Evolutionary conservation across 2,797 vertebrate species (phyloP).

Genomic region (Mastacembelus armatus): DNA sequence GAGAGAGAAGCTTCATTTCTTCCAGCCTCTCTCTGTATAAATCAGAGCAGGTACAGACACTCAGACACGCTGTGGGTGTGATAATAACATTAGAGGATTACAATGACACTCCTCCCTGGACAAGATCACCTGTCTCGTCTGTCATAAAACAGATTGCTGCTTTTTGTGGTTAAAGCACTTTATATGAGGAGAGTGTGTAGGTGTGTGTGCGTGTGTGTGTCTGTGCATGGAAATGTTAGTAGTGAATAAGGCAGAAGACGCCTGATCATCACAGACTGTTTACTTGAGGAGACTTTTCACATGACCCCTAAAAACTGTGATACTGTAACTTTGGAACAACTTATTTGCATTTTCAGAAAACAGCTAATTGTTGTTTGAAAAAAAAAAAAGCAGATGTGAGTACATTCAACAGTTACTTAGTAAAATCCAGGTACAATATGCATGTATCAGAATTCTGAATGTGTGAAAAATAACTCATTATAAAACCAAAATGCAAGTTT

Average conservation of each 20-base stretch:
- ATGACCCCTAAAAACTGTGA: not conserved
- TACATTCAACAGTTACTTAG: too few species aligned
- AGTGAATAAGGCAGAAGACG: slow-evolving; percentile 17
- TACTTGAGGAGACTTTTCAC: not conserved
- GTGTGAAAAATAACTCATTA: too few species aligned
- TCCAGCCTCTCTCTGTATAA: slow-evolving; percentile 64
- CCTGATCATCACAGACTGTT: slow-evolving; percentile 2
- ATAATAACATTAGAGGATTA: slow-evolving; percentile 81
- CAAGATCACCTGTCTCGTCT: slow-evolving; percentile 77
- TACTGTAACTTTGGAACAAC: too few species aligned
- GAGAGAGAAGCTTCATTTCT: slow-evolving; percentile 55
- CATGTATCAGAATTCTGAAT: too few species aligned
- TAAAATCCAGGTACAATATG: too few species aligned
- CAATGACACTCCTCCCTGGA: slow-evolving; percentile 75
- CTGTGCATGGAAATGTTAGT: not conserved
- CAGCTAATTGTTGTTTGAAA: too few species aligned
- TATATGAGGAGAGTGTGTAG: slow-evolving; percentile 41
- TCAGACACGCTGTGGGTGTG: slow-evolving; percentile 74
- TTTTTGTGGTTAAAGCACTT: slow-evolving; percentile 60
- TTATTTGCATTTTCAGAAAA: too few species aligned
- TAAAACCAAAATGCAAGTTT: too few species aligned
- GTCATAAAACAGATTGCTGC: slow-evolving; percentile 71
- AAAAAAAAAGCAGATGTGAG: too few species aligned
- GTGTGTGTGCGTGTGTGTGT: slow-evolving; percentile 19
- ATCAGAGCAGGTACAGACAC: slow-evolving; percentile 77